Evolutionary conservation across 2,888 invertebrate species (phyloP).

Genomic region (Clistopyga incitator): DNA sequence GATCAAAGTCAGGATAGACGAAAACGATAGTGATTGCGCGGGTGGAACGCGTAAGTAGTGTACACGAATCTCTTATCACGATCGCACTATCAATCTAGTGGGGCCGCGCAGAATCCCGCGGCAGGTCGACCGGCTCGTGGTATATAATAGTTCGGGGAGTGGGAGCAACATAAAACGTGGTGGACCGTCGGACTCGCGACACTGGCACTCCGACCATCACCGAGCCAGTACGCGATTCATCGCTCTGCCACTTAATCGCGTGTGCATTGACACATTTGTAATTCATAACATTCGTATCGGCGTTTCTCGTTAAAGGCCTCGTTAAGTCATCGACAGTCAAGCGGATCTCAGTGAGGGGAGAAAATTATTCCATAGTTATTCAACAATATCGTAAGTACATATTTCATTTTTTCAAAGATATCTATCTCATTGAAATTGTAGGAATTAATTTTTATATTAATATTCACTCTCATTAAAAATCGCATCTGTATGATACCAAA

Average conservation of each 20-base stretch:
- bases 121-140: slow-evolving; percentile 52
- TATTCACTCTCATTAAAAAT: neutral
- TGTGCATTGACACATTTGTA: slow-evolving; percentile 21
- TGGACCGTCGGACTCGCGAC: slow-evolving; percentile 68
- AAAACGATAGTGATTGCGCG: neutral
- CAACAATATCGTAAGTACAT: slow-evolving; percentile 27
- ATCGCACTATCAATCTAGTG: slow-evolving; percentile 48
- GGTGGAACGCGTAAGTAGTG: neutral
- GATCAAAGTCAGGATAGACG: neutral
- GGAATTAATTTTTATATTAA: neutral
- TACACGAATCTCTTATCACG: slow-evolving; percentile 55
- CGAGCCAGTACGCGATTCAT: slow-evolving; percentile 51
- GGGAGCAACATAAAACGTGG: slow-evolving; percentile 74
- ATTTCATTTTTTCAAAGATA: neutral
- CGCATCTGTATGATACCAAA: neutral
- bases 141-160: slow-evolving; percentile 60
- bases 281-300: neutral
- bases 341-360: neutral
- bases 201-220: slow-evolving; percentile 74
- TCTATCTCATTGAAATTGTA: neutral
- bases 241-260: slow-evolving; percentile 1
- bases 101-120: slow-evolving; percentile 61
- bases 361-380: slow-evolving; percentile 1
- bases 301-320: neutral
- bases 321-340: neutral